Base-by-base conservation (phyloP, 1,140 invertebrate species). In the Zaprionus lachaisei region DNA sequence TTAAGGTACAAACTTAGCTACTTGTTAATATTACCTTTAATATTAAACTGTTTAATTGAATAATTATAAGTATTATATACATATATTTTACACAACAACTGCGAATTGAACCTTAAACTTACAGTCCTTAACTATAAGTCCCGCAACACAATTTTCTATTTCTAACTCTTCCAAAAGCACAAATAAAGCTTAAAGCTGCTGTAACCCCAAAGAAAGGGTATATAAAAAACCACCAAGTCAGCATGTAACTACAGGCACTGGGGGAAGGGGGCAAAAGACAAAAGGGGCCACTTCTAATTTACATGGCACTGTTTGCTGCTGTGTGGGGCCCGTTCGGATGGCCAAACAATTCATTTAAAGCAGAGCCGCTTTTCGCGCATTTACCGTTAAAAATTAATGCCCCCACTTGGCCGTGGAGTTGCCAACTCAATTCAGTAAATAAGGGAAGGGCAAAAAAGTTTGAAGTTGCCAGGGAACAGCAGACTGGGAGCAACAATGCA, bases 301-400 rank as follows among this genome's bases (percentile, higher is more conserved):
- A 90, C 86, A 90, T 90, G 86, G 56, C 57, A 56, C 75, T 47
- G 44, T 61, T 55, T 61, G 54, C 34, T 51, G 38, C 38, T 44
- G n/a, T 47, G 15, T 22, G 57, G 57, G n/a, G 34, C 47, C 54
- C 24, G 15, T 41, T 66, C 60, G 49, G 31, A 28, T 61, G 70
- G 67, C 71, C 72, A 71, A 75, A 84, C 80, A 86, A 86, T 86
- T 85, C 83, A 79, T 86, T 85, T 86, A 81, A 86, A 81, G 72
- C 68, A 79, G 85, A 57, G 76, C 75, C 72, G 85, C 81, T 85
- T 85, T 90, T 91, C 82, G 85, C 85, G 81, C 85, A 90, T 85
- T 91, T 90, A 91, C 62, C 85, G 77, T 90, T 90, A 90, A 90
- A 90, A 90, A 90, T 90, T 90, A 90, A 90, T 90, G 85, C 73